Percentiles rank a stretch among this genome's conserved stretches.
Conservation (phyloP, 2,797 vertebrate genomes). For the Pipistrellus kuhlii region DNA sequence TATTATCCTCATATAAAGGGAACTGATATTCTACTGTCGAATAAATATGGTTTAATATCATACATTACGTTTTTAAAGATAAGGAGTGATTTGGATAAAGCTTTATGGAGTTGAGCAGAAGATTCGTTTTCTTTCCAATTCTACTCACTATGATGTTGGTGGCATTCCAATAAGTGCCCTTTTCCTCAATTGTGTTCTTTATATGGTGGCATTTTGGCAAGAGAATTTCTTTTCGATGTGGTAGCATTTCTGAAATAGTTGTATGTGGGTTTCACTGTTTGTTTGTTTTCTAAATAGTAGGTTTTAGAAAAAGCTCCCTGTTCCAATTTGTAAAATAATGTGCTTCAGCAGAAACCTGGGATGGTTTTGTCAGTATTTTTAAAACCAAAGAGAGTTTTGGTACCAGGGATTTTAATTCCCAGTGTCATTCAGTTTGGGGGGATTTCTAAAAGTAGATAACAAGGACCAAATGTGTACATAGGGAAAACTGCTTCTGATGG, state of each 20-base stretch:
- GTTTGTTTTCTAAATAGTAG: slow-evolving; percentile 80
- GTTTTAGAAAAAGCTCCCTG: slow-evolving; percentile 58
- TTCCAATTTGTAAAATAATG: slow-evolving; percentile 68
- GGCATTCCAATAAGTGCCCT: slow-evolving; percentile 42
- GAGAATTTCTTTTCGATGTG: slow-evolving; percentile 70
- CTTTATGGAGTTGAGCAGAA: background rate
- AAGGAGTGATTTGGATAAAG: slow-evolving; percentile 35
- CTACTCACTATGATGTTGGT: slow-evolving; percentile 2
- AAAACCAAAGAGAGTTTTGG: slow-evolving; percentile 43
- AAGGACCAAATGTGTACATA: background rate
- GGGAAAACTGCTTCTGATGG: slow-evolving; percentile 4
- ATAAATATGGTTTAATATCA: background rate
- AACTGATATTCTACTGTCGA: background rate
- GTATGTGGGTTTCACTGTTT: slow-evolving; percentile 72
- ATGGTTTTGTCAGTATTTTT: slow-evolving; percentile 61
- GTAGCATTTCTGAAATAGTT: slow-evolving; percentile 81
- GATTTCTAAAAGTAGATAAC: slow-evolving; percentile 33
- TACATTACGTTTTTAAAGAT: background rate
- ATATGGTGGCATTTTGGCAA: slow-evolving; percentile 77
- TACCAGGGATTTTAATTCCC: background rate
- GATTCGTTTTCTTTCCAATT: slow-evolving; percentile 53
- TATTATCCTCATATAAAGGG: slow-evolving; percentile 22
- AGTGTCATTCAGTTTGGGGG: background rate
- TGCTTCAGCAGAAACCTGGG: slow-evolving; percentile 62
- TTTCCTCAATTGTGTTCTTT: slow-evolving; percentile 72